Base-by-base conservation (phyloP, 2,113 vertebrate genomes). In the Cacatua alba region DNA sequence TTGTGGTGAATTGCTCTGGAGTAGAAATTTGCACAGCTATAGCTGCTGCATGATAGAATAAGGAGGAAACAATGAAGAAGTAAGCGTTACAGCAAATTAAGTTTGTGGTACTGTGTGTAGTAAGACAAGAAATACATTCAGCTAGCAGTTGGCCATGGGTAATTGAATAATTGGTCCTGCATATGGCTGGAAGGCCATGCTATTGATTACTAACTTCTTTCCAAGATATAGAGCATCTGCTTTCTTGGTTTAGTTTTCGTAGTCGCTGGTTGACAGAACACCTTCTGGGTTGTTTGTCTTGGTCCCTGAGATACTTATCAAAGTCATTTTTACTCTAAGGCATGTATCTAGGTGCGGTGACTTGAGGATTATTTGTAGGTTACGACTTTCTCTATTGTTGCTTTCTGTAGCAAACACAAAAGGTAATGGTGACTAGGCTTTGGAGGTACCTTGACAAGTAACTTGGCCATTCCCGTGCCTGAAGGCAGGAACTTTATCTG, bases 151-250 rank as follows among this genome's bases (percentile, higher is more conserved):
- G 90, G 82, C 69, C 13, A 9, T 48, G 77, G 75, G 17, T 92
- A 94, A 75, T 51, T 91, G 69, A 90, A 18, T 94, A 78, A 88
- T 86, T 85, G 90, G 78, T 91, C 52, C 72, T 91, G 77, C 57
- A 77, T 64, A 17, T 48, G 89, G 49, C 89, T 85, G 59, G 53
- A 95, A 95, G 71, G 70, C 67, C 59, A 9, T 79, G 53, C 77
- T 92, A 71, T 89, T 93, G 71, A 82, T 94, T 93, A 86, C 79
- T 79, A 53, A 57, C 91, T 82, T 81, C 15, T 79, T 94, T 75
- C 64, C 49, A 55, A 89, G 91, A 84, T 90, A n/a, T 0, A 72
- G 28, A 80, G 49, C 78, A 78, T 92, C 85, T 82, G 79, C 46
- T 71, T 23, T 33, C 33, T 88, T 88, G 83, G 33, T 91, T 88